These are phyloP conservation scores for Lepeophtheirus salmonis DNA, from an alignment of 1,140 invertebrate species.

Conservation along the genomic window DNA sequence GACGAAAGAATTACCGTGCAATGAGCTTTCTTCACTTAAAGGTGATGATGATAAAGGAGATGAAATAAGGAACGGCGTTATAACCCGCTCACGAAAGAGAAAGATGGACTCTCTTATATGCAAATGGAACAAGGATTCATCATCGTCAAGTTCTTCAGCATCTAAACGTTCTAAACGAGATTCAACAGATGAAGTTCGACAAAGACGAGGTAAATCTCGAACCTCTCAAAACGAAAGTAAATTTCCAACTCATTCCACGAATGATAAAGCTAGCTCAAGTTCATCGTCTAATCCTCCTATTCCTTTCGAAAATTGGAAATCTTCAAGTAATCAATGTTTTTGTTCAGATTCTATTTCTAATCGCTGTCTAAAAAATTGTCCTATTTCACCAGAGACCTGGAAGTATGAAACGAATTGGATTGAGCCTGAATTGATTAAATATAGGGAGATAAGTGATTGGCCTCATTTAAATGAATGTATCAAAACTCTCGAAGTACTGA, in stretches of 20 bases:
- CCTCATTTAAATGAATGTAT: constrained; percentile 17
- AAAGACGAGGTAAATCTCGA: neutral
- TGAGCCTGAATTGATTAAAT: constrained; percentile 5
- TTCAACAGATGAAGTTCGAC: neutral
- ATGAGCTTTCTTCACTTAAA: neutral
- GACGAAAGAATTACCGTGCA: too few relatives aligned
- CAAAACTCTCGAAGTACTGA: constrained; percentile 15
- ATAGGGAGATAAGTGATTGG: constrained; percentile 13
- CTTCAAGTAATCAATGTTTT: neutral
- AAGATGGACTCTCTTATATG: neutral
- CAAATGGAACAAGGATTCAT: too few relatives aligned
- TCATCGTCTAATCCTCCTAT: neutral
- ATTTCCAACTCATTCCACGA: neutral
- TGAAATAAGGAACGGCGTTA: neutral
- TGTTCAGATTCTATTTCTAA: neutral
- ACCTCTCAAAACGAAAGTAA: neutral
- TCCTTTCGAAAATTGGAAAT: neutral
- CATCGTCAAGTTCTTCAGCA: neutral
- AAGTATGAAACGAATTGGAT: constrained; percentile 7
- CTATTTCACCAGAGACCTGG: neutral
- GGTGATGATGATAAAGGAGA: too few relatives aligned
- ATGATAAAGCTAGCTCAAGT: neutral
- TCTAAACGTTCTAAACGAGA: neutral
- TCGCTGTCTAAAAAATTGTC: neutral
- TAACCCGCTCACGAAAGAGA: neutral